Percentiles rank a stretch among this genome's conserved stretches.
Evolutionary conservation across 37 sponge, comb jelly and placozoan species (phyloP).

Genomic region (Oscarella lobularis): DNA sequence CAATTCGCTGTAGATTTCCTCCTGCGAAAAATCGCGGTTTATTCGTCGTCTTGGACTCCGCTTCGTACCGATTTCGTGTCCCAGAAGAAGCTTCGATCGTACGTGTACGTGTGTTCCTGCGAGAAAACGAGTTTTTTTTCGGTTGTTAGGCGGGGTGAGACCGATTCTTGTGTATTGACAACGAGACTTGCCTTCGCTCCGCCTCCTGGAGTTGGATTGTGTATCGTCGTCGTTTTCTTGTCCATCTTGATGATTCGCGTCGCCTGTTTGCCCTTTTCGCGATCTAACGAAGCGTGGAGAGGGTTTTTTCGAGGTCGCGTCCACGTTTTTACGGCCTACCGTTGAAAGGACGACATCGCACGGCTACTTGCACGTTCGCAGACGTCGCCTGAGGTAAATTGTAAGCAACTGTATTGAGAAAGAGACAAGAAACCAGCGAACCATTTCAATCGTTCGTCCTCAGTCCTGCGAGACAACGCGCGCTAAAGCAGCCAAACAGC

Average conservation of each 20-base stretch:
- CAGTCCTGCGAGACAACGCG: too few species aligned
- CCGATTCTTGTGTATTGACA: constrained; percentile 10
- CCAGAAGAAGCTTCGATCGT: constrained; percentile 7
- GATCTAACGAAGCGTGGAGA: not conserved
- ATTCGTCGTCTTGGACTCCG: too few species aligned
- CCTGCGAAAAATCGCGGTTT: not conserved
- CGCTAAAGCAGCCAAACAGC: too few species aligned
- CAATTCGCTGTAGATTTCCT: not conserved
- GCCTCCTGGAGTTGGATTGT: constrained; percentile 2
- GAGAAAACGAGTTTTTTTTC: not conserved
- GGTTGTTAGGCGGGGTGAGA: too few species aligned
- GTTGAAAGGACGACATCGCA: constrained; percentile 7
- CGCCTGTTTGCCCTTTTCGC: not conserved
- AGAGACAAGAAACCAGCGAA: too few species aligned
- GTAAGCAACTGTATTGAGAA: too few species aligned
- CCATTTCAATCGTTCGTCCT: too few species aligned
- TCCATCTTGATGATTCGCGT: constrained; percentile 8
- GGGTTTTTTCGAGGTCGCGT: not conserved
- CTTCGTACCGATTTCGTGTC: constrained; percentile 4
- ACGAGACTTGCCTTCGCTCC: not conserved
- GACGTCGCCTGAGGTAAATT: constrained; percentile 3
- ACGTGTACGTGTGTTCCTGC: not conserved
- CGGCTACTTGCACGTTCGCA: constrained; percentile 1
- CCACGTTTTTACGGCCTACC: not conserved
- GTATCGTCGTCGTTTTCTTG: not conserved